A percentile compares a stretch with the other conserved stretches of the same genome.
phyloP scores from a whole-genome alignment of 2,888 invertebrate genomes.

The Rhorus exstirpatorius region DNA sequence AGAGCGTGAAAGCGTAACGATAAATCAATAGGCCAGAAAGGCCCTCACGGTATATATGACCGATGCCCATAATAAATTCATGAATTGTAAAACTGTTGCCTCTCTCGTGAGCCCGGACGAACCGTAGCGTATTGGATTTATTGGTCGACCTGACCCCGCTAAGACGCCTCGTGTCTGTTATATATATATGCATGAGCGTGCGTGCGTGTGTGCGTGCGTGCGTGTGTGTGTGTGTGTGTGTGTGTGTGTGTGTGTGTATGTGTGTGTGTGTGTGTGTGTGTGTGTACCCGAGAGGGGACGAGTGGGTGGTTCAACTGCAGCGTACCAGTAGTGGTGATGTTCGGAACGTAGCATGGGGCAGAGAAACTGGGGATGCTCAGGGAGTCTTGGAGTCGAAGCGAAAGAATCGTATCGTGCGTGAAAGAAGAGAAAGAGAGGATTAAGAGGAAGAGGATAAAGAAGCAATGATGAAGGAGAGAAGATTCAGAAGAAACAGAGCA shows the following conservation, averaged over 20 bases:
- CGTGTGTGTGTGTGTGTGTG: slow-evolving; percentile 41
- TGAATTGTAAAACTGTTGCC: slow-evolving; percentile 84
- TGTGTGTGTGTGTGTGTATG: background rate
- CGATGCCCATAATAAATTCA: slow-evolving; percentile 85
- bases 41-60: slow-evolving; percentile 77
- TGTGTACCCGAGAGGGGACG: slow-evolving; percentile 53
- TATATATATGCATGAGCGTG: background rate
- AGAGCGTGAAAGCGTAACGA: slow-evolving; percentile 81
- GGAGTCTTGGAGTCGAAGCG: slow-evolving; percentile 67
- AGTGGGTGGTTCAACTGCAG: slow-evolving; percentile 59
- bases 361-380: slow-evolving; percentile 64
- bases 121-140: slow-evolving; percentile 85
- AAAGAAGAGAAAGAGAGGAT: slow-evolving; percentile 39
- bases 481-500: slow-evolving; percentile 59
- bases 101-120: slow-evolving; percentile 78
- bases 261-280: slow-evolving; percentile 20
- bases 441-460: slow-evolving; percentile 24
- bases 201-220: background rate
- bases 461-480: slow-evolving; percentile 53
- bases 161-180: slow-evolving; percentile 76
- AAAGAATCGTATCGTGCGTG: slow-evolving; percentile 49
- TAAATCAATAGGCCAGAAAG: slow-evolving; percentile 82
- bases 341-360: slow-evolving; percentile 65
- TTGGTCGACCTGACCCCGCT: slow-evolving; percentile 85
- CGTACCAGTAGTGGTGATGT: slow-evolving; percentile 62